Evolutionary conservation across 2,113 vertebrate species (phyloP).

Genomic region (Loxodonta africana): DNA sequence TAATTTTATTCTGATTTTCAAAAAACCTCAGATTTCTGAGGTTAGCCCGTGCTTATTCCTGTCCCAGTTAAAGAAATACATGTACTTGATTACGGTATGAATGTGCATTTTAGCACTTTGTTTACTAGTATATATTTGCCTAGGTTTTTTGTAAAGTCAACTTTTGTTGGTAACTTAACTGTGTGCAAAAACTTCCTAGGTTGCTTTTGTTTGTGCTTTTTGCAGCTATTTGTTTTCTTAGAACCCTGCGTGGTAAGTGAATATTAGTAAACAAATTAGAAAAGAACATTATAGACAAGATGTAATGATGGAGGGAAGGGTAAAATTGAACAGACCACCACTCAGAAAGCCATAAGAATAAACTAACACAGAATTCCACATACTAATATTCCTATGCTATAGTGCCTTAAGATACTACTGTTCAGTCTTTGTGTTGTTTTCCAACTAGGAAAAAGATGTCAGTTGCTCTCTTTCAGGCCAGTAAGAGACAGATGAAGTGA

Average conservation of each 20-base stretch:
- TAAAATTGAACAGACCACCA: neutral
- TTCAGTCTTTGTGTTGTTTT: constrained; percentile 11
- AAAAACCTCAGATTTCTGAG: neutral
- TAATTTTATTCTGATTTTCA: neutral
- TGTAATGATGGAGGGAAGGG: neutral
- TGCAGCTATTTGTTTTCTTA: constrained; percentile 8
- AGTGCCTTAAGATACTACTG: neutral
- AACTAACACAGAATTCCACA: neutral
- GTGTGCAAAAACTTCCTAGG: neutral
- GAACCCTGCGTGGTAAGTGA: neutral
- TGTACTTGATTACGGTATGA: neutral
- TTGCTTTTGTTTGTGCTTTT: constrained; percentile 15
- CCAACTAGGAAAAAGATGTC: neutral
- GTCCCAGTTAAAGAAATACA: neutral
- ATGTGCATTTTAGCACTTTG: neutral
- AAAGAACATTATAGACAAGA: neutral
- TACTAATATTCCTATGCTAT: neutral
- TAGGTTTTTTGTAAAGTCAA: neutral
- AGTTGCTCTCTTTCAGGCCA: neutral
- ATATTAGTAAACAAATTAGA: neutral
- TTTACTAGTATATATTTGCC: neutral
- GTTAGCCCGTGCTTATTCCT: neutral
- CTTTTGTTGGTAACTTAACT: neutral
- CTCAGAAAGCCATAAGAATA: neutral
- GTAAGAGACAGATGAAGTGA: constrained; percentile 35